These are phyloP conservation scores for Exaiptasia diaphana DNA, from an alignment of 64 coral and sea anemone species.

Conservation along the genomic window DNA sequence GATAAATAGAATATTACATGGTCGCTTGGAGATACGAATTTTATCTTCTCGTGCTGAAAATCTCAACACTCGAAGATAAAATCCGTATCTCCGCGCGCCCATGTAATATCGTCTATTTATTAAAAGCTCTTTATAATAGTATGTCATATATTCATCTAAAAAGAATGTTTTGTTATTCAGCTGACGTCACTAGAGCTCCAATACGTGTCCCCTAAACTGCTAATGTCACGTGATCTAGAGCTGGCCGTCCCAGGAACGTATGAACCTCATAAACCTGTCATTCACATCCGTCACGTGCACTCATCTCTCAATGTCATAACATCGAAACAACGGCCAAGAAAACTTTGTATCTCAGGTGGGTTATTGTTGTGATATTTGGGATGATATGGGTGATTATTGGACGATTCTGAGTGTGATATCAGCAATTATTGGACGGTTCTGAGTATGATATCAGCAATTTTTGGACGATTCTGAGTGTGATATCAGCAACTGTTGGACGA, in stretches of 20 bases:
- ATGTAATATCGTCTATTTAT: no score
- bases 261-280: slow-evolving; percentile 89
- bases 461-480: neutral
- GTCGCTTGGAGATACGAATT: no score
- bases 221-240: slow-evolving; percentile 95
- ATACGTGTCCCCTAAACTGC: slow-evolving; percentile 91
- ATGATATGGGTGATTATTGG: neutral
- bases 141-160: no score
- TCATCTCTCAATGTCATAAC: slow-evolving; percentile 95
- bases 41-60: no score
- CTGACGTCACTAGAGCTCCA: slow-evolving; percentile 94
- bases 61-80: no score
- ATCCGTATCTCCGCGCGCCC: no score
- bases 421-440: neutral
- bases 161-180: no score
- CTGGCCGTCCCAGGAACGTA: slow-evolving; percentile 92
- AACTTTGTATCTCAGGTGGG: slow-evolving; percentile 81
- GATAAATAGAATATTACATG: no score
- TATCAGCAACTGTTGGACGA: neutral
- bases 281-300: slow-evolving; percentile 87
- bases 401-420: neutral
- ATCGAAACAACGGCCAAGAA: slow-evolving; percentile 90
- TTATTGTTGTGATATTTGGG: no score
- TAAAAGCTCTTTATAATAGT: no score
- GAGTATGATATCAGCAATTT: neutral